These are phyloP conservation scores for Sebastes taczanowskii DNA, from an alignment of 2,797 vertebrate species.

Conservation along the genomic window DNA sequence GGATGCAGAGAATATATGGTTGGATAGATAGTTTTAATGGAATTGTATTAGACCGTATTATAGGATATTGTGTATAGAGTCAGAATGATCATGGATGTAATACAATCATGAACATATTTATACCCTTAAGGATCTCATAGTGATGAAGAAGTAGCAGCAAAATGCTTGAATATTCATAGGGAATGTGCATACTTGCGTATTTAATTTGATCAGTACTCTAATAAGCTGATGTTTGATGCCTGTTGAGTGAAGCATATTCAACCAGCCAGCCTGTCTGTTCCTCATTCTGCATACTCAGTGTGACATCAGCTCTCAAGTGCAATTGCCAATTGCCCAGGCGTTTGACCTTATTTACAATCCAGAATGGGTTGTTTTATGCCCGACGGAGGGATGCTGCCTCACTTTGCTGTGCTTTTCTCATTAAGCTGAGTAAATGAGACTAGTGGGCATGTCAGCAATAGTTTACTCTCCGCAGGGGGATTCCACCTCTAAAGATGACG, in stretches of 20 bases:
- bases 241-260: constrained; percentile 17
- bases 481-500: constrained; percentile 82
- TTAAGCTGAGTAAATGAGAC: constrained; percentile 66
- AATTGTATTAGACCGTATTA: not conserved
- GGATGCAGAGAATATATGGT: not conserved
- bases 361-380: constrained; percentile 57
- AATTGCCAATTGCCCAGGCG: constrained; percentile 36
- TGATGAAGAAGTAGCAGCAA: not conserved
- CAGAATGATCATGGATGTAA: not conserved
- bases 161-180: not conserved
- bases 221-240: not conserved
- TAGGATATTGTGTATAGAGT: not conserved
- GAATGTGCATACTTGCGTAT: not conserved
- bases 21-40: not conserved
- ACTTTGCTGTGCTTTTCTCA: constrained; percentile 59
- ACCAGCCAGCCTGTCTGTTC: constrained; percentile 10
- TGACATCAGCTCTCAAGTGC: constrained; percentile 39
- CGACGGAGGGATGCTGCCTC: constrained; percentile 38
- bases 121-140: not conserved
- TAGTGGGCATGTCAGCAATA: constrained; percentile 53
- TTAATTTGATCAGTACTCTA: not conserved
- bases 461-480: constrained; percentile 82
- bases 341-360: constrained; percentile 63
- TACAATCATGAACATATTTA: not conserved
- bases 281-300: constrained; percentile 39